Conservation (phyloP, 2,113 vertebrate genomes). For the Panthera tigris region DNA sequence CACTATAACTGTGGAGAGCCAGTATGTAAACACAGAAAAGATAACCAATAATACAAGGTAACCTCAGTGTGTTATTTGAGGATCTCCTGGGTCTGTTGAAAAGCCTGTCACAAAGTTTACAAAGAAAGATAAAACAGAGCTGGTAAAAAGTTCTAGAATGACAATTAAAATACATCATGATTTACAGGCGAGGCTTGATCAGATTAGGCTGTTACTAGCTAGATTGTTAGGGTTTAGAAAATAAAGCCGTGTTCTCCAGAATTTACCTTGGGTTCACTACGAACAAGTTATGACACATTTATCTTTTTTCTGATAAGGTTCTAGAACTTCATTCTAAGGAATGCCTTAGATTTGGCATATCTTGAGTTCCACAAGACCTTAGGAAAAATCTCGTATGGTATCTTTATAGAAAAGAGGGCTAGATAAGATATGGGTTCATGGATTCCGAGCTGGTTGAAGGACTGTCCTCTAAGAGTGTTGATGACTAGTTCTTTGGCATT, state of each 20-base stretch:
- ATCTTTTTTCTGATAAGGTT: conserved; percentile 7
- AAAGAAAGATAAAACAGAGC: conserved; percentile 17
- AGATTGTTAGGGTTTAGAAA: not conserved
- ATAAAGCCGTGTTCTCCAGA: not conserved
- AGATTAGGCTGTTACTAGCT: not conserved
- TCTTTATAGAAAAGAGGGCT: not conserved
- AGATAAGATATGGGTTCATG: not conserved
- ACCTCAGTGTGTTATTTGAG: not conserved
- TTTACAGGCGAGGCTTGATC: not conserved
- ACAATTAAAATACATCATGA: not conserved
- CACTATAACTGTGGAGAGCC: not conserved
- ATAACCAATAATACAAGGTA: not conserved
- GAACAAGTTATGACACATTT: not conserved
- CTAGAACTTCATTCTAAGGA: not conserved
- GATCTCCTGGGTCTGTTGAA: not conserved
- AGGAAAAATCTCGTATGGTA: not conserved
- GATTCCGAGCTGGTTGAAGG: not conserved
- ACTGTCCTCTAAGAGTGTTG: not conserved
- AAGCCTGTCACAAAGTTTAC: not conserved
- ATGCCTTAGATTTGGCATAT: not conserved
- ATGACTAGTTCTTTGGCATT: not conserved
- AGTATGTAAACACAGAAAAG: not conserved
- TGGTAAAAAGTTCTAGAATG: not conserved
- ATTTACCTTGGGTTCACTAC: not conserved
- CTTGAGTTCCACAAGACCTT: not conserved